A percentile compares a stretch with the other conserved stretches of the same genome.
Conservation (phyloP, 35 echinoderm and acorn worm species). For the Heliocidaris erythrogramma region DNA sequence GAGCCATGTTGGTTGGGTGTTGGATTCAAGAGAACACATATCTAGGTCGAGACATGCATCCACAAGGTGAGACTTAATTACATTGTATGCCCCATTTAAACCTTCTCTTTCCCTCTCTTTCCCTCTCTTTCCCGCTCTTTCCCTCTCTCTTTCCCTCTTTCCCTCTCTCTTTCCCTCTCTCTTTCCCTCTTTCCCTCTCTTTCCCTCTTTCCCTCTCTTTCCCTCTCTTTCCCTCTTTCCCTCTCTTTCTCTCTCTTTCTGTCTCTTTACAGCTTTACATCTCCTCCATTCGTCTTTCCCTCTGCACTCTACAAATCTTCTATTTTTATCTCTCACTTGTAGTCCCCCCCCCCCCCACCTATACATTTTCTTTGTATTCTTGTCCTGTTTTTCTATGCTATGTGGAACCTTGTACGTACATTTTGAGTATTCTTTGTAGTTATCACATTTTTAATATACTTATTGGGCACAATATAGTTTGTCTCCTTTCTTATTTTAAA, state of each 20-base stretch:
- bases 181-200: neutral
- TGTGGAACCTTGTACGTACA: too few relatives aligned
- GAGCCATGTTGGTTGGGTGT: conserved; percentile 96
- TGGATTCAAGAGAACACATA: conserved; percentile 86
- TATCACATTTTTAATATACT: too few relatives aligned
- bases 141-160: neutral
- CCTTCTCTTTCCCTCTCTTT: neutral
- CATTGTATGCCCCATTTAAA: neutral
- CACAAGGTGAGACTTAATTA: conserved; percentile 59
- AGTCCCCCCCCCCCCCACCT: too few relatives aligned
- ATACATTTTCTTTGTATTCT: too few relatives aligned
- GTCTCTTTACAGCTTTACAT: too few relatives aligned
- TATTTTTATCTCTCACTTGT: too few relatives aligned
- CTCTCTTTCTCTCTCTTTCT: neutral
- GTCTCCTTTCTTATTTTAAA: too few relatives aligned
- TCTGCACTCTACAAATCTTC: too few relatives aligned
- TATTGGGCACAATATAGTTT: too few relatives aligned
- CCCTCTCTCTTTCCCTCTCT: too few relatives aligned
- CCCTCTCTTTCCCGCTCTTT: neutral
- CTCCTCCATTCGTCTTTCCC: neutral
- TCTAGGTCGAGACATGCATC: conserved; percentile 83
- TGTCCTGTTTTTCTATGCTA: too few relatives aligned
- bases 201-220: neutral
- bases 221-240: neutral
- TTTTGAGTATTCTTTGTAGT: too few relatives aligned